These are phyloP conservation scores for Sternarchorhynchus goeldii DNA, from an alignment of 2,797 vertebrate genomes.

Conservation along the genomic window DNA sequence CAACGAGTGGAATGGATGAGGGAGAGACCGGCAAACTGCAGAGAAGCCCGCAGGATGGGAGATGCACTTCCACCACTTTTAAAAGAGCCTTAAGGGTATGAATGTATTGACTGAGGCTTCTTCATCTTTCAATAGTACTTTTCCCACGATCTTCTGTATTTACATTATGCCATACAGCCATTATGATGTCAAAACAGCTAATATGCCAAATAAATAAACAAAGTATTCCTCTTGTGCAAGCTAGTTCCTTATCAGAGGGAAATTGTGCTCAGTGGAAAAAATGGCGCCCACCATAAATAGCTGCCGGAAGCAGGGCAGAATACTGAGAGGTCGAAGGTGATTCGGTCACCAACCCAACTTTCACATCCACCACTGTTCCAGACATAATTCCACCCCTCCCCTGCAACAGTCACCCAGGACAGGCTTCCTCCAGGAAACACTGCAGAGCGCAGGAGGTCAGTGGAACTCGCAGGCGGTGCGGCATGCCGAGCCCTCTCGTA, in stretches of 20 bases:
- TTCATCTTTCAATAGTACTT: background rate
- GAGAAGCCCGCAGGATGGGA: background rate
- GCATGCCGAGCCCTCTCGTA: conserved; percentile 34
- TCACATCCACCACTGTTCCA: conserved; percentile 8
- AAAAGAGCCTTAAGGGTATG: background rate
- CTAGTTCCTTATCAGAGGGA: conserved; percentile 36
- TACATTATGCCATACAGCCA: no score
- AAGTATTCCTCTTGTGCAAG: conserved; percentile 1
- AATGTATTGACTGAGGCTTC: background rate
- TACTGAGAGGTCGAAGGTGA: conserved; percentile 24
- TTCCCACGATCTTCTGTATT: background rate
- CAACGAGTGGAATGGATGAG: conserved; percentile 28
- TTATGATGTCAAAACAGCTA: conserved; percentile 35
- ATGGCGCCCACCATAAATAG: conserved; percentile 48
- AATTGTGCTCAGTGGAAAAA: conserved; percentile 50
- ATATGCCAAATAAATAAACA: conserved; percentile 12
- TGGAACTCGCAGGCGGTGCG: conserved; percentile 30
- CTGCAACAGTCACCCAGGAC: background rate
- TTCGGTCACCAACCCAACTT: conserved; percentile 23
- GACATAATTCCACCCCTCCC: conserved; percentile 5
- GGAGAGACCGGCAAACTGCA: background rate
- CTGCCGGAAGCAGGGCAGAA: conserved; percentile 43
- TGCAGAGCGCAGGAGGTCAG: background rate
- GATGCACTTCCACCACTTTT: background rate
- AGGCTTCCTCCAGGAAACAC: conserved; percentile 9